A percentile compares a stretch with the other conserved stretches of the same genome.
phyloP scores from a whole-genome alignment of 64 coral and sea anemone species.

The Trachythela sp. region DNA sequence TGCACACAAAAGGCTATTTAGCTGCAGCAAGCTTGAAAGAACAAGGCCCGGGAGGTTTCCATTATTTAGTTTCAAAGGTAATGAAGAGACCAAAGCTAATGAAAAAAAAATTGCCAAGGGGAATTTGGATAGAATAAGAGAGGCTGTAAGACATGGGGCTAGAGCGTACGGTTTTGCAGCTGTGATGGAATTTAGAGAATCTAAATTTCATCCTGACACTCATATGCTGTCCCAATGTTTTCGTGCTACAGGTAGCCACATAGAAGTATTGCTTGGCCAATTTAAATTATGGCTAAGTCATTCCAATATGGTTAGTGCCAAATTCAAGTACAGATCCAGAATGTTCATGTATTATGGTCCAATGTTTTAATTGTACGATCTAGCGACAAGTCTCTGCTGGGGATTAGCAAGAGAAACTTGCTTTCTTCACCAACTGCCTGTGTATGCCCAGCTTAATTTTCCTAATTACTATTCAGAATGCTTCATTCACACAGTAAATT shows the following conservation, averaged over 20 bases:
- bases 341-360: neutral
- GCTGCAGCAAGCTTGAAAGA: too few species aligned
- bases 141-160: neutral
- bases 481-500: too few species aligned
- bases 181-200: neutral
- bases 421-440: neutral
- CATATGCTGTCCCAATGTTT: neutral
- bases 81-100: too few species aligned
- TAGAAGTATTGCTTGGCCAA: neutral
- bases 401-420: neutral
- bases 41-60: too few species aligned
- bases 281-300: neutral
- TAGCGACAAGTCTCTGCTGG: neutral
- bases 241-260: neutral
- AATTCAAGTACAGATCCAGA: neutral
- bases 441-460: neutral
- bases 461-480: too few species aligned
- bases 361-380: neutral
- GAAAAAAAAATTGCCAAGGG: too few species aligned
- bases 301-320: neutral
- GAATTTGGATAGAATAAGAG: too few species aligned
- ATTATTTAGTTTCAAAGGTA: too few species aligned
- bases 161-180: neutral
- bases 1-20: too few species aligned
- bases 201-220: neutral